Percentiles rank a stretch among this genome's conserved stretches.
phyloP scores from a whole-genome alignment of 2,797 vertebrate genomes.

The Avahi laniger region DNA sequence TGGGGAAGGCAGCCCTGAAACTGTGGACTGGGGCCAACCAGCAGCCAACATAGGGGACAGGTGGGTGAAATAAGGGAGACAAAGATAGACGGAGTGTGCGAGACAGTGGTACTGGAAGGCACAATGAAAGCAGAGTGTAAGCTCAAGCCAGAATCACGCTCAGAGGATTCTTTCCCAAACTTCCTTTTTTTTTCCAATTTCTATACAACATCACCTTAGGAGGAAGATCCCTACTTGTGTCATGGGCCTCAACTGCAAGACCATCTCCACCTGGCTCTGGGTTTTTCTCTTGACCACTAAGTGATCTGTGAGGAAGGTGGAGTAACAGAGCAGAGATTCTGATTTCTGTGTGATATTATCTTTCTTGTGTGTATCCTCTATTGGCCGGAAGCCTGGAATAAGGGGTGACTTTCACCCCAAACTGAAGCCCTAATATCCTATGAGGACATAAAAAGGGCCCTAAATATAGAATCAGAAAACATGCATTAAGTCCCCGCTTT shows the following conservation, averaged over 20 bases:
- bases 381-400: not conserved
- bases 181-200: not conserved
- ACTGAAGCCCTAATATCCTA: not conserved
- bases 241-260: not conserved
- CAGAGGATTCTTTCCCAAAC: not conserved
- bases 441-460: not conserved
- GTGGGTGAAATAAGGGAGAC: not conserved
- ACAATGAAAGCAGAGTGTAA: not conserved
- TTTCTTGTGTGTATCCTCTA: not conserved
- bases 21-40: not conserved
- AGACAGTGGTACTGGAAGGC: not conserved
- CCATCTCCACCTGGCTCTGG: not conserved
- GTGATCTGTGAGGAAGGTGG: not conserved
- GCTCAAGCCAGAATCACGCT: not conserved
- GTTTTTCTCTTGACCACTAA: not conserved
- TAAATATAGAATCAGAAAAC: slow-evolving; percentile 4
- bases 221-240: not conserved
- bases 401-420: not conserved
- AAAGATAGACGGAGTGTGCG: not conserved
- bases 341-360: not conserved
- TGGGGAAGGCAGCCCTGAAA: not conserved
- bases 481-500: not conserved
- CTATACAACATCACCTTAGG: not conserved
- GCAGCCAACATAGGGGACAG: not conserved
- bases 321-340: not conserved